Percentiles rank a stretch among this genome's conserved stretches.
These are phyloP conservation scores for Acanthurus lineatus DNA, from an alignment of 2,797 vertebrate species.

Conservation along the genomic window DNA sequence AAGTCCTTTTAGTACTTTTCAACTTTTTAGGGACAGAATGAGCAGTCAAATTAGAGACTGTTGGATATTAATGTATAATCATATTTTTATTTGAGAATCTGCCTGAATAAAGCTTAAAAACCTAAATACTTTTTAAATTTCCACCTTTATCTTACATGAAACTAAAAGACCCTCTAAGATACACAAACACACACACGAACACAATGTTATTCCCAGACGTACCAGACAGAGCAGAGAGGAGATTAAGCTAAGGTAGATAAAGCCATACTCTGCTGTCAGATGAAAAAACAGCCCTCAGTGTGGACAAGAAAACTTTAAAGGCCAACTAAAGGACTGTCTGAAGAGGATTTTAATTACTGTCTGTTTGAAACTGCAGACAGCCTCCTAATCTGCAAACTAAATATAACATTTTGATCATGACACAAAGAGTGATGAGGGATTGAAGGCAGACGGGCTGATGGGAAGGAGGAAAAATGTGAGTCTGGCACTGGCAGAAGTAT, in stretches of 20 bases:
- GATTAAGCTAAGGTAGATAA: constrained; percentile 31
- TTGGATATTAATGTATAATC: no score
- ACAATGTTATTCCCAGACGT: constrained; percentile 13
- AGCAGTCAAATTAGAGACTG: no score
- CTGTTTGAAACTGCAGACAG: constrained; percentile 40
- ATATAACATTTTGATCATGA: constrained; percentile 58
- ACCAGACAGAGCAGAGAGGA: constrained; percentile 11
- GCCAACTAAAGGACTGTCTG: constrained; percentile 13
- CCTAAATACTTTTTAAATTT: background rate
- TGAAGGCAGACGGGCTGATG: constrained; percentile 36
- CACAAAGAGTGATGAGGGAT: constrained; percentile 49
- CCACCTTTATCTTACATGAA: constrained; percentile 2
- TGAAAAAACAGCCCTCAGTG: background rate
- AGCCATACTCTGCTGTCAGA: constrained; percentile 28
- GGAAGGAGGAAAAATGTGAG: constrained; percentile 23
- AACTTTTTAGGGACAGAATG: no score
- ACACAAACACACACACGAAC: background rate
- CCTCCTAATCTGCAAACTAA: constrained; percentile 50
- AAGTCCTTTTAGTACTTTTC: background rate
- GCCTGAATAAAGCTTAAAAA: constrained; percentile 5
- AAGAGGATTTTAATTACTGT: constrained; percentile 4
- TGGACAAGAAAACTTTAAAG: constrained; percentile 14
- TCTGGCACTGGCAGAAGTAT: background rate
- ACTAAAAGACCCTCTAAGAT: constrained; percentile 8
- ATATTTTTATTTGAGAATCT: background rate